Evolutionary conservation across 1,140 invertebrate species (phyloP), one percentile per base, ranked within the genome.

Genomic region (Oryctes rhinoceros): DNA sequence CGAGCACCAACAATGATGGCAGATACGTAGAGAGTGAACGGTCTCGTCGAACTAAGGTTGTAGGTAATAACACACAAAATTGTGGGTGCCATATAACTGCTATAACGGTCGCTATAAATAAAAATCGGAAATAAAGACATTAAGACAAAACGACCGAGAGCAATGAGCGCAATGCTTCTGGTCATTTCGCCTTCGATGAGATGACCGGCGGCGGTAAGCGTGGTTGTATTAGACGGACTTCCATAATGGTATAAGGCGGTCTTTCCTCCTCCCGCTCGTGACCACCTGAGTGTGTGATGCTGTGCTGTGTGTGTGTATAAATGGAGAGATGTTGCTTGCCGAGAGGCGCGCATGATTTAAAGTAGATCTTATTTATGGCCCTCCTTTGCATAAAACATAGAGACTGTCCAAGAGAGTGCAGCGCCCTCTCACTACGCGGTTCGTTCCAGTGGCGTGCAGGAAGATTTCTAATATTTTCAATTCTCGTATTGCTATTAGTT

Each of bases 351-450:
- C 85, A 84, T 85, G 85, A 86, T 86, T 86, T 86, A 86, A 85
- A 85, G 81, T 85, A 81, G 84, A 80, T 80, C 81, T 83, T 86
- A 86, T 85, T 86, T 86, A 86, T 80, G 84, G 82, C 80, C 81
- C 84, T 85, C 80, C 84, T 86, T 85, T 86, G 84, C 84, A 86
- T 86, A 85, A 85, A 85, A 85, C 85, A 86, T 84, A 85, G 83
- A 85, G 83, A 84, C 83, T 82, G 81, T 81, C 82, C 81, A 84
- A 83, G 75, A 48, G 83, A 84, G 84, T 84, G 82, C 84, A 84
- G 82, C 84, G 84, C 81, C 84, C 84, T 84, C 83, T 81, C 76
- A 48, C 49, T 74, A 47, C 47, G 74, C 35, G 81, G 48, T 59
- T 35, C 62, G 59, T 76, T 35, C 65, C 84, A 84, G 84, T 84